Conservation (phyloP, 2,888 invertebrate species). For the Bellardia pandia region DNA sequence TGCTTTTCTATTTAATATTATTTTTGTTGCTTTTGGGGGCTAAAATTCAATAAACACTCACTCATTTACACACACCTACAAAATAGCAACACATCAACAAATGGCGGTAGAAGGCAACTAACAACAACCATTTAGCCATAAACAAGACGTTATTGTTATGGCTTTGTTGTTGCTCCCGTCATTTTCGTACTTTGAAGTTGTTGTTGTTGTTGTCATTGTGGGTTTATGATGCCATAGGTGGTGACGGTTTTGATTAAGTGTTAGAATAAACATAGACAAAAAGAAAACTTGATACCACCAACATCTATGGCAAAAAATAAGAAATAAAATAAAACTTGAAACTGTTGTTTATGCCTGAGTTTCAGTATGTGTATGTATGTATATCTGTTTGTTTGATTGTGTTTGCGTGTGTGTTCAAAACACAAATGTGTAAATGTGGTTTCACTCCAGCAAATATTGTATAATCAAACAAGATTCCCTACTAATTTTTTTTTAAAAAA, state of each 20-base stretch:
- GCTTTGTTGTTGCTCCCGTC: slow-evolving; percentile 44
- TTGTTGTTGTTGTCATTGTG: slow-evolving; percentile 28
- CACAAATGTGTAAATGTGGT: slow-evolving; percentile 34
- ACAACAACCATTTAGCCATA: slow-evolving; percentile 46
- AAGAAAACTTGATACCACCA: neutral
- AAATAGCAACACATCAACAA: slow-evolving; percentile 8
- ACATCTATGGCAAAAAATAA: neutral
- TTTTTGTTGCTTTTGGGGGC: slow-evolving; percentile 17
- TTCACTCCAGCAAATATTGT: slow-evolving; percentile 48
- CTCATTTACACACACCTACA: slow-evolving; percentile 32
- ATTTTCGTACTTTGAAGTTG: slow-evolving; percentile 14
- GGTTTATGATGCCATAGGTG: slow-evolving; percentile 69
- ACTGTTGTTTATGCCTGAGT: neutral
- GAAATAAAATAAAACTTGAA: slow-evolving; percentile 30
- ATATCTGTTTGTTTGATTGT: neutral
- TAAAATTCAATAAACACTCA: slow-evolving; percentile 52
- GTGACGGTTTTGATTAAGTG: slow-evolving; percentile 72
- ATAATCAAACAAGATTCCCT: slow-evolving; percentile 46
- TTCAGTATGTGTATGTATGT: slow-evolving; percentile 8
- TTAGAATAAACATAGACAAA: slow-evolving; percentile 61
- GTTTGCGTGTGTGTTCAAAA: neutral
- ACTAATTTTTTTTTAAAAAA: neutral
- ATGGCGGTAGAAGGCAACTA: neutral
- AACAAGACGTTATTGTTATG: slow-evolving; percentile 62
- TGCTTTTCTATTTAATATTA: neutral